Percentiles rank a stretch among this genome's conserved stretches.
Evolutionary conservation across 2,797 vertebrate genomes (phyloP).

Genomic region (Semotilus atromaculatus): DNA sequence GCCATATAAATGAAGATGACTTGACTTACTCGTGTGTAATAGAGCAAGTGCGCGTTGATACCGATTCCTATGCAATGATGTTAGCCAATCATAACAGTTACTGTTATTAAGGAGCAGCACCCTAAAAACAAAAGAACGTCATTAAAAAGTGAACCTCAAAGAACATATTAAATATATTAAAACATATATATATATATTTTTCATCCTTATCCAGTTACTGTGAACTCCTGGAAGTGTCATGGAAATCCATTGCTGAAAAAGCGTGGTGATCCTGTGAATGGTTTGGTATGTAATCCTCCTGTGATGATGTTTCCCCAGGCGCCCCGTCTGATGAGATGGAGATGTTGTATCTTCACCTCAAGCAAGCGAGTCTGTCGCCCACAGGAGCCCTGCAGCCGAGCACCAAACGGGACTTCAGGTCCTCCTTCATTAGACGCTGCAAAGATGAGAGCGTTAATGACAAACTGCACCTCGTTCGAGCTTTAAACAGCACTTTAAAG

Average conservation of each 20-base stretch:
- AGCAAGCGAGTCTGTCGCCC: slow-evolving; percentile 82
- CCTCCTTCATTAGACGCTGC: slow-evolving; percentile 85
- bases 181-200: too few relatives aligned
- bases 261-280: neutral
- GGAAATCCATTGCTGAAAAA: neutral
- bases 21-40: too few relatives aligned
- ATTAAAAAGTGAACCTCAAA: too few relatives aligned
- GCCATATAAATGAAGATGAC: too few relatives aligned
- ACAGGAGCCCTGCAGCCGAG: slow-evolving; percentile 80
- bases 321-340: slow-evolving; percentile 81
- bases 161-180: too few relatives aligned
- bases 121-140: too few relatives aligned
- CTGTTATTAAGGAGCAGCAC: too few relatives aligned
- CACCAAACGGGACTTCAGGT: slow-evolving; percentile 78
- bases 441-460: slow-evolving; percentile 85
- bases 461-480: slow-evolving; percentile 86
- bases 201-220: neutral
- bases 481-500: slow-evolving; percentile 89
- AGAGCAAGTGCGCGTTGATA: too few relatives aligned
- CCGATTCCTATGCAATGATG: too few relatives aligned
- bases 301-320: slow-evolving; percentile 23
- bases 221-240: neutral
- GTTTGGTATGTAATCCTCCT: neutral
- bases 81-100: too few relatives aligned
- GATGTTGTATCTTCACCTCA: slow-evolving; percentile 82